phyloP scores from a whole-genome alignment of 37 sponge, comb jelly and placozoan genomes.

The Beroe forskalii region DNA sequence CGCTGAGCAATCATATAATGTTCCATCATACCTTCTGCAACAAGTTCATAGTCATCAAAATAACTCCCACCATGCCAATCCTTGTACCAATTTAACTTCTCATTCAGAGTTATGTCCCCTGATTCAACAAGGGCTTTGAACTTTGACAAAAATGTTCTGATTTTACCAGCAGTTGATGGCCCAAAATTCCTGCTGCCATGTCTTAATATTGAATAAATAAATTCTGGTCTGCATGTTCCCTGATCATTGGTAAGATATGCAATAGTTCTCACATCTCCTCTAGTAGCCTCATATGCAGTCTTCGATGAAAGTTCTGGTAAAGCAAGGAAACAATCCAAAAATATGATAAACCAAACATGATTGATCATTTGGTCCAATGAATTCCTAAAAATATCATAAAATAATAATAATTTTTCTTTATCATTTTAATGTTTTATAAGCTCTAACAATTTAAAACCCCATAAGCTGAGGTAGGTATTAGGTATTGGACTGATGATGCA shows the following conservation, averaged over 20 bases:
- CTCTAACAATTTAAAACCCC: too few relatives aligned
- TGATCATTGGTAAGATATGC: background rate
- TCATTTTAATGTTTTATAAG: too few relatives aligned
- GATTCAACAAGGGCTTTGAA: background rate
- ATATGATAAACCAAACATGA: background rate
- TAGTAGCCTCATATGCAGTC: conserved; percentile 41
- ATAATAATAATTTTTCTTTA: too few relatives aligned
- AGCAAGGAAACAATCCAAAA: background rate
- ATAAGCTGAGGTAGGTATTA: too few relatives aligned
- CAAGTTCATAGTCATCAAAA: conserved; percentile 41
- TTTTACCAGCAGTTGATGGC: background rate
- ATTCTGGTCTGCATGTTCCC: background rate
- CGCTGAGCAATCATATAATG: background rate
- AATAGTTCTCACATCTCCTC: conserved; percentile 34
- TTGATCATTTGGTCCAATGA: background rate
- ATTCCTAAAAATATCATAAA: background rate
- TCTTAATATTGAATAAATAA: background rate
- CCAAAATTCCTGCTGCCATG: conserved; percentile 63
- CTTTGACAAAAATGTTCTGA: background rate
- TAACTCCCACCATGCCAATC: background rate
- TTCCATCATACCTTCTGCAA: conserved; percentile 40
- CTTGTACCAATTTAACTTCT: background rate
- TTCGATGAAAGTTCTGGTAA: conserved; percentile 37
- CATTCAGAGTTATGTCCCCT: background rate
- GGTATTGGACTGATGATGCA: too few relatives aligned